Conservation (phyloP, 1,140 invertebrate genomes). For the Nephila pilipes region DNA sequence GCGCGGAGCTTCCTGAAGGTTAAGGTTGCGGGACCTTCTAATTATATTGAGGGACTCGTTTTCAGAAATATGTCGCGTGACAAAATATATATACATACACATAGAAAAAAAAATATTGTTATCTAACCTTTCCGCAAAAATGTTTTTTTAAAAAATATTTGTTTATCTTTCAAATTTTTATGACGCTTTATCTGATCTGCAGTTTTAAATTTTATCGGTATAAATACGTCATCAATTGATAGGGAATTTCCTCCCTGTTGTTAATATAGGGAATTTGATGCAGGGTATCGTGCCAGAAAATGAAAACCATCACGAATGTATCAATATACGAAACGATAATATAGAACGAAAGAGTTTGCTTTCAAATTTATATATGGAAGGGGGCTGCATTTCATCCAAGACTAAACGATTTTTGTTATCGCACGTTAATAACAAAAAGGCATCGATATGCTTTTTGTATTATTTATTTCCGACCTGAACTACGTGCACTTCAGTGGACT, state of each 20-base stretch:
- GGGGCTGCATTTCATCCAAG: conserved; percentile 34
- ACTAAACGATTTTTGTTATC: conserved; percentile 59
- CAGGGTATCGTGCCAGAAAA: conserved; percentile 52
- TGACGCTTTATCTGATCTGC: no score
- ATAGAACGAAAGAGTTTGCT: conserved; percentile 47
- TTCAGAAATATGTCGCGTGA: background rate
- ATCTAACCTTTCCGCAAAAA: no score
- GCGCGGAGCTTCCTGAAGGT: conserved; percentile 50
- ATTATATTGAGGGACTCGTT: background rate
- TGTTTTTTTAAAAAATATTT: no score
- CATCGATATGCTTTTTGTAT: conserved; percentile 68
- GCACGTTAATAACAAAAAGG: conserved; percentile 62
- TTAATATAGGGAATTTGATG: conserved; percentile 38
- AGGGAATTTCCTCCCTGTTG: background rate
- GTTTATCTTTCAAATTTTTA: no score
- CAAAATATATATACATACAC: no score
- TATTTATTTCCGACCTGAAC: conserved; percentile 52
- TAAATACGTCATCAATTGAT: background rate
- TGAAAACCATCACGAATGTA: conserved; percentile 63
- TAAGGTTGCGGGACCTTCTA: conserved; percentile 57
- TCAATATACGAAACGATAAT: conserved; percentile 49
- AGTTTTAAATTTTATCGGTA: no score
- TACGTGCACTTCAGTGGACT: conserved; percentile 47
- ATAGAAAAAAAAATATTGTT: no score
- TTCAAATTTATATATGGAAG: conserved; percentile 64